A percentile compares a stretch with the other conserved stretches of the same genome.
phyloP scores from a whole-genome alignment of 1,140 invertebrate genomes.

The Drosophila gunungcola region DNA sequence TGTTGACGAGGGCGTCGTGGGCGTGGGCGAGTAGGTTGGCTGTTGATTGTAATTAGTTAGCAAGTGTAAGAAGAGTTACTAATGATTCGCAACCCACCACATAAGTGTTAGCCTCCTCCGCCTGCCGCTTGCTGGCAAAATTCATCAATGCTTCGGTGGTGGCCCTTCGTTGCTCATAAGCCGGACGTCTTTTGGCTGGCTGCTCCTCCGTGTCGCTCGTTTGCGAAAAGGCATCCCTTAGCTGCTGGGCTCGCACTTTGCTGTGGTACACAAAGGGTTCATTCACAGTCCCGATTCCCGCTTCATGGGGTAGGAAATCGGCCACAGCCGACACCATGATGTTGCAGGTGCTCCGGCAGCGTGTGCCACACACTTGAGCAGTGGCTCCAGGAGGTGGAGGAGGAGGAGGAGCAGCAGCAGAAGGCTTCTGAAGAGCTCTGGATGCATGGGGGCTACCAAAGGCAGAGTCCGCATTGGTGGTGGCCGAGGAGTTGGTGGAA shows the following conservation, averaged over 20 bases:
- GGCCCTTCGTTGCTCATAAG: slow-evolving; percentile 74
- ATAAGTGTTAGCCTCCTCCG: slow-evolving; percentile 78
- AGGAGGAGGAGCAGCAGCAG: not conserved
- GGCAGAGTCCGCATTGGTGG: slow-evolving; percentile 73
- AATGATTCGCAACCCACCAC: slow-evolving; percentile 43
- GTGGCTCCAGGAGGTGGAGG: slow-evolving; percentile 32
- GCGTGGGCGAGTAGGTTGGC: slow-evolving; percentile 70
- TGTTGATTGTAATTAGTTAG: slow-evolving; percentile 9
- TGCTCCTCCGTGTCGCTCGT: slow-evolving; percentile 80
- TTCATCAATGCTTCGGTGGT: slow-evolving; percentile 73
- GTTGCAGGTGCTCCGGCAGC: slow-evolving; percentile 89
- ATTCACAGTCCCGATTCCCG: slow-evolving; percentile 15
- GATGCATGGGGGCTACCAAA: slow-evolving; percentile 79
- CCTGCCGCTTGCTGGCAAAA: slow-evolving; percentile 62
- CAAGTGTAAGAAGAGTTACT: not conserved
- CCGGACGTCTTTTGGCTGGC: slow-evolving; percentile 39
- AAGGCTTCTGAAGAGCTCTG: slow-evolving; percentile 8
- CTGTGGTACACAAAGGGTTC: slow-evolving; percentile 80
- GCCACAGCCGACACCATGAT: slow-evolving; percentile 87
- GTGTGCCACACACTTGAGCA: slow-evolving; percentile 73
- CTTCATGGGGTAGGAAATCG: slow-evolving; percentile 66
- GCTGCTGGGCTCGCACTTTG: slow-evolving; percentile 71
- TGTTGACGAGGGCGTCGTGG: slow-evolving; percentile 65
- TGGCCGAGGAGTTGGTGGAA: slow-evolving; percentile 77
- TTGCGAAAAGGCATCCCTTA: slow-evolving; percentile 80